A percentile compares a stretch with the other conserved stretches of the same genome.
Conservation (phyloP, 2,888 invertebrate species). For the Drosophila bunnanda region DNA sequence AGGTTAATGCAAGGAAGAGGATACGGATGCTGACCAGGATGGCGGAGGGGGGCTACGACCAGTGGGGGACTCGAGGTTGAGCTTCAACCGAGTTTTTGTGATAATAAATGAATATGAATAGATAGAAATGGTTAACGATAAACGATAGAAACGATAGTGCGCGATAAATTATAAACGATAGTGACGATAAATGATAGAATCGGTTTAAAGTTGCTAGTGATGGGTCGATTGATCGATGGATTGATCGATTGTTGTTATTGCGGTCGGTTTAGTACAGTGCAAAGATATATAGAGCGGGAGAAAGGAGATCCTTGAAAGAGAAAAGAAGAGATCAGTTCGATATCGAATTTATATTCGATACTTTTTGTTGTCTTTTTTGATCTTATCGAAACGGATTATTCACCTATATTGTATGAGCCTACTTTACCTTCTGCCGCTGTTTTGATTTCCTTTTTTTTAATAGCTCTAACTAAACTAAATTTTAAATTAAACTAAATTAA, state of each 20-base stretch:
- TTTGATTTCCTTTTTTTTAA: constrained; percentile 14
- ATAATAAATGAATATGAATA: constrained; percentile 51
- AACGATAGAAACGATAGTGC: constrained; percentile 4
- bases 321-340: background rate
- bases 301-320: background rate
- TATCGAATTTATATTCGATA: background rate
- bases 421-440: constrained; percentile 15
- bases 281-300: background rate
- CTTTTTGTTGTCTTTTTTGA: background rate
- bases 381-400: constrained; percentile 9
- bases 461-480: constrained; percentile 41
- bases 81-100: constrained; percentile 41
- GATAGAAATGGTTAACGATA: constrained; percentile 27
- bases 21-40: background rate
- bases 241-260: constrained; percentile 29
- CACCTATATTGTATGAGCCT: constrained; percentile 5
- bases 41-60: background rate
- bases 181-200: constrained; percentile 29
- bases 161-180: constrained; percentile 4
- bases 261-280: constrained; percentile 5
- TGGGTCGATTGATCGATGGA: constrained; percentile 16
- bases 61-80: constrained; percentile 1
- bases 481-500: constrained; percentile 7
- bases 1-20: background rate
- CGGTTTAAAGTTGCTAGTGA: constrained; percentile 45